Evolutionary conservation across 2,888 invertebrate genomes (phyloP).

Genomic region (Microctonus aethiopoides): DNA sequence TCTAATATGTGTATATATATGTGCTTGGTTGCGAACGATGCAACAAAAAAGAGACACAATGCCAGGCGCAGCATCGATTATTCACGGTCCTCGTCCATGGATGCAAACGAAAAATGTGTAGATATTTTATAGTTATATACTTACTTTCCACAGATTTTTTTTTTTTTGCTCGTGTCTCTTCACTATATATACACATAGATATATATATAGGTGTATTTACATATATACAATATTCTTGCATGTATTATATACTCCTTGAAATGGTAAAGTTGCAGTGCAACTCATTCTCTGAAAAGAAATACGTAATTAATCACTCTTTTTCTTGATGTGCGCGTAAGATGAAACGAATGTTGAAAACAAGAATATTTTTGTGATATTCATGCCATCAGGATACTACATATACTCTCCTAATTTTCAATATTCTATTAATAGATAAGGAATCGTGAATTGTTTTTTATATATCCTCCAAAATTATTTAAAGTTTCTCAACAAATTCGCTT

Average conservation of each 20-base stretch:
- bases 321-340: constrained; percentile 17
- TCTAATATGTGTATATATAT: constrained; percentile 46
- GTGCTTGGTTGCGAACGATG: constrained; percentile 58
- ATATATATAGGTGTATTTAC: background rate
- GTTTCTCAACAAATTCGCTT: too few relatives aligned
- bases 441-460: too few relatives aligned
- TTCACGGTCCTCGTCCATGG: constrained; percentile 54
- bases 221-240: too few relatives aligned
- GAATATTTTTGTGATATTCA: too few relatives aligned
- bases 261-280: constrained; percentile 3
- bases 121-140: background rate
- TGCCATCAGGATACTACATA: too few relatives aligned
- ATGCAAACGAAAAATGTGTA: constrained; percentile 21
- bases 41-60: constrained; percentile 65
- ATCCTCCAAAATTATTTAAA: too few relatives aligned
- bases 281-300: constrained; percentile 50
- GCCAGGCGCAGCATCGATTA: constrained; percentile 62
- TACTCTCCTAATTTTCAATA: too few relatives aligned
- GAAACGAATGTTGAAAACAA: constrained; percentile 12
- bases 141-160: constrained; percentile 14
- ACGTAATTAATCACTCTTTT: constrained; percentile 60
- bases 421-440: too few relatives aligned
- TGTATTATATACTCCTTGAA: background rate
- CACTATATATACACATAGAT: background rate
- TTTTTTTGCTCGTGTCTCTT: background rate